These are phyloP conservation scores for Papilio protenor DNA, from an alignment of 2,888 invertebrate genomes.

Conservation along the genomic window DNA sequence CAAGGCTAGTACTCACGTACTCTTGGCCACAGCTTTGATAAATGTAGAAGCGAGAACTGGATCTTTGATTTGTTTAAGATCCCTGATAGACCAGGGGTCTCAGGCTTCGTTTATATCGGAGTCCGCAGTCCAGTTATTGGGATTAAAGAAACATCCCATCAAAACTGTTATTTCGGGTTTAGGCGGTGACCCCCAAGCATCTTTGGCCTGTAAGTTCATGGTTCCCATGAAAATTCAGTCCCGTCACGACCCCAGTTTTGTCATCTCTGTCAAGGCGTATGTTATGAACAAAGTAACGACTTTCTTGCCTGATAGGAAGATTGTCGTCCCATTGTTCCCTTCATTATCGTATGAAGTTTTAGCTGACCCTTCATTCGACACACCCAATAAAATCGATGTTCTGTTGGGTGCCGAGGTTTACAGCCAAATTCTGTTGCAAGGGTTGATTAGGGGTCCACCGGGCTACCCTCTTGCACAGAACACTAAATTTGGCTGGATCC, in stretches of 20 bases:
- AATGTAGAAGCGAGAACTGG: conserved; percentile 44
- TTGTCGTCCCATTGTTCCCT: conserved; percentile 46
- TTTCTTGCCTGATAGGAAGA: background rate
- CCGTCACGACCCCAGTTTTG: background rate
- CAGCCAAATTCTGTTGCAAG: conserved; percentile 46
- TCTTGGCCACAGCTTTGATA: conserved; percentile 49
- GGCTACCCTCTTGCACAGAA: conserved; percentile 48
- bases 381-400: conserved; percentile 47
- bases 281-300: background rate
- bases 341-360: conserved; percentile 43
- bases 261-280: background rate
- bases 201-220: conserved; percentile 10
- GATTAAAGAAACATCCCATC: conserved; percentile 40
- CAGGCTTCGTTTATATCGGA: conserved; percentile 51
- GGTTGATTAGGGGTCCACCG: conserved; percentile 43
- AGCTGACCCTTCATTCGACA: conserved; percentile 45
- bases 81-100: conserved; percentile 51
- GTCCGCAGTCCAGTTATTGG: conserved; percentile 44
- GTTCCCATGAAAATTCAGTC: conserved; percentile 5
- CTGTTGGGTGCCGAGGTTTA: conserved; percentile 51
- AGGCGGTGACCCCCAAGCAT: conserved; percentile 42
- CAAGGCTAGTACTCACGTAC: conserved; percentile 23
- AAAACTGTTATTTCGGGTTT: conserved; percentile 44
- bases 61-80: conserved; percentile 37
- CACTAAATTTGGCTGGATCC: conserved; percentile 50